phyloP scores from a whole-genome alignment of 2,888 invertebrate species.

The Lathronympha strigana region DNA sequence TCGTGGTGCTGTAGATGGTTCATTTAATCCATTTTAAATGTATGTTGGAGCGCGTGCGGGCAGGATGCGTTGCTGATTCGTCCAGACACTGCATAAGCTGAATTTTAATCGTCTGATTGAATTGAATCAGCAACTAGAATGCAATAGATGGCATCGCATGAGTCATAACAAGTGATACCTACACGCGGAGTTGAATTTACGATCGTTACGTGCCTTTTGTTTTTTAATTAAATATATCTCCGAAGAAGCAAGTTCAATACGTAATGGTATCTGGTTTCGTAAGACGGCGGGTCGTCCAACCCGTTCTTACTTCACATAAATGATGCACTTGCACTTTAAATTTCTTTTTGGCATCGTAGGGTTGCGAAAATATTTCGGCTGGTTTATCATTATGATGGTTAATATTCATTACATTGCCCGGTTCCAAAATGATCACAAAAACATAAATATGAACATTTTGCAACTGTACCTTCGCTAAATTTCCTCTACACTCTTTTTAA shows the following conservation, averaged over 20 bases:
- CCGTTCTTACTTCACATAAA: conserved; percentile 66
- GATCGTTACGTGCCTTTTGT: conserved; percentile 14
- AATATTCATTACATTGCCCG: too few species aligned
- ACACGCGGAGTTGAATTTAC: conserved; percentile 16
- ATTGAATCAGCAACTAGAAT: conserved; percentile 73
- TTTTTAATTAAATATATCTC: conserved; percentile 20
- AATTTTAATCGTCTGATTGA: conserved; percentile 78
- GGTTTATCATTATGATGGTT: neutral
- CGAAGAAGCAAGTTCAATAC: conserved; percentile 63
- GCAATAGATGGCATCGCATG: conserved; percentile 61
- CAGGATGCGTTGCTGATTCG: conserved; percentile 79
- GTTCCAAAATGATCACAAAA: too few species aligned
- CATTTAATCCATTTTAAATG: conserved; percentile 17
- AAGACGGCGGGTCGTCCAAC: conserved; percentile 57
- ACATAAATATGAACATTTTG: too few species aligned
- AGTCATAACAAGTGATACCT: conserved; percentile 35
- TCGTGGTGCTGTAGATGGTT: conserved; percentile 1
- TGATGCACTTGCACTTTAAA: conserved; percentile 54
- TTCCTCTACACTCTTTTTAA: too few species aligned
- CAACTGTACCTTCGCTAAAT: too few species aligned
- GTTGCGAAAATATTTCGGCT: conserved; percentile 32
- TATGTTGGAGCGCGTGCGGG: conserved; percentile 66
- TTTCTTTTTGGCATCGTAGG: conserved; percentile 45
- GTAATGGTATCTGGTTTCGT: conserved; percentile 71
- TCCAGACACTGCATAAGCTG: conserved; percentile 71